These are phyloP conservation scores for Rhinella marina DNA, from an alignment of 2,797 vertebrate species.

Conservation along the genomic window DNA sequence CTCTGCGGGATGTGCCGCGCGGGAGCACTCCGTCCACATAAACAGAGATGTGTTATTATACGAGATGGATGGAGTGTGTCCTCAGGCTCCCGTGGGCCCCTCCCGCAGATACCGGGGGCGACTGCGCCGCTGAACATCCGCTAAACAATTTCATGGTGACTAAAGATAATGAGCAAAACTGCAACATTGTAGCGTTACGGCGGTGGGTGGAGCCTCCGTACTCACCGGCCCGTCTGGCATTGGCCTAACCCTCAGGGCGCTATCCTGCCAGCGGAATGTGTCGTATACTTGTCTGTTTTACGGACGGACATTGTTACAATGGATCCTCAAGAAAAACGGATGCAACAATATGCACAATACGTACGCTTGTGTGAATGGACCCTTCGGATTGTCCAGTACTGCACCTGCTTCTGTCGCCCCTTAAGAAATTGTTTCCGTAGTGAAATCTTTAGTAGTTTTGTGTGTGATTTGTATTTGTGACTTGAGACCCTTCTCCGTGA, in stretches of 20 bases:
- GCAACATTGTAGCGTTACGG: neutral
- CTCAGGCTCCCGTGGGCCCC: neutral
- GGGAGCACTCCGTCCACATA: slow-evolving; percentile 2
- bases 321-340: no score
- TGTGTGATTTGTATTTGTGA: neutral
- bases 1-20: neutral
- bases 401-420: no score
- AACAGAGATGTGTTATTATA: slow-evolving; percentile 51
- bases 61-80: slow-evolving; percentile 49
- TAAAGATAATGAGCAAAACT: neutral
- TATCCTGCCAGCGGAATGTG: no score
- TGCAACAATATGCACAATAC: no score
- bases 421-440: neutral
- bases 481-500: neutral
- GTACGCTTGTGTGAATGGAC: no score
- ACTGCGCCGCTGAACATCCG: slow-evolving; percentile 3
- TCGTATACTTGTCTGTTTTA: no score
- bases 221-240: no score
- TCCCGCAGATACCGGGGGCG: neutral
- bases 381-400: no score
- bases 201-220: neutral
- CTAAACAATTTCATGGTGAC: slow-evolving; percentile 51
- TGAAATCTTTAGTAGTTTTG: neutral
- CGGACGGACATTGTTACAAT: no score
- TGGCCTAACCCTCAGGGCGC: no score